Evolutionary conservation across 2,113 vertebrate species (phyloP).

Genomic region (Eira barbara): DNA sequence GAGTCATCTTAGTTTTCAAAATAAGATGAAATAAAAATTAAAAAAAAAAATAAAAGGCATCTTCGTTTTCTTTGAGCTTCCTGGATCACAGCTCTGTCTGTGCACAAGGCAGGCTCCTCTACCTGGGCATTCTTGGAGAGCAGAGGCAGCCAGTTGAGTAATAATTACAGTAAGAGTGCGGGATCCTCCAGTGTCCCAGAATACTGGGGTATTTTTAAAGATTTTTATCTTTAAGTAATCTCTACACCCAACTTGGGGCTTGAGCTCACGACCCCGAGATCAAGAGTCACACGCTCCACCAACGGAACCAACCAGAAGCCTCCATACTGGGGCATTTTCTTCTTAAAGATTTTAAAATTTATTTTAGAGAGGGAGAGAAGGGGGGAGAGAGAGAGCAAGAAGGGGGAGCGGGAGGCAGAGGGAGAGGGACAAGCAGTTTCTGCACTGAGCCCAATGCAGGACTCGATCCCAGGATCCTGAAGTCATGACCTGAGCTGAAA

Average conservation of each 20-base stretch:
- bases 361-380: not conserved
- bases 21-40: not conserved
- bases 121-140: rapidly evolving
- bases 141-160: no score
- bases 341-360: not conserved
- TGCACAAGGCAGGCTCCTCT: not conserved
- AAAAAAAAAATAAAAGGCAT: not conserved
- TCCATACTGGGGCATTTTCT: not conserved
- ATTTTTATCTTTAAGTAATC: not conserved
- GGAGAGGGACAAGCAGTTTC: not conserved
- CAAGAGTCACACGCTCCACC: not conserved
- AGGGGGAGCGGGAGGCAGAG: not conserved
- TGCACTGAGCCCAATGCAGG: not conserved
- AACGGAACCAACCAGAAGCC: not conserved
- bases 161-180: rapidly evolving
- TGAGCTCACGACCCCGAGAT: not conserved
- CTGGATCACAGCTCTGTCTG: not conserved
- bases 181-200: rapidly evolving
- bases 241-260: not conserved
- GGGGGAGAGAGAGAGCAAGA: not conserved
- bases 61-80: not conserved
- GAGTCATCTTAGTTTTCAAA: not conserved
- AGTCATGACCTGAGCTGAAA: not conserved
- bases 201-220: not conserved
- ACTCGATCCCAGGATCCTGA: not conserved